Base-by-base conservation (phyloP, 2,797 vertebrate genomes). In the Eulemur mongoz region DNA sequence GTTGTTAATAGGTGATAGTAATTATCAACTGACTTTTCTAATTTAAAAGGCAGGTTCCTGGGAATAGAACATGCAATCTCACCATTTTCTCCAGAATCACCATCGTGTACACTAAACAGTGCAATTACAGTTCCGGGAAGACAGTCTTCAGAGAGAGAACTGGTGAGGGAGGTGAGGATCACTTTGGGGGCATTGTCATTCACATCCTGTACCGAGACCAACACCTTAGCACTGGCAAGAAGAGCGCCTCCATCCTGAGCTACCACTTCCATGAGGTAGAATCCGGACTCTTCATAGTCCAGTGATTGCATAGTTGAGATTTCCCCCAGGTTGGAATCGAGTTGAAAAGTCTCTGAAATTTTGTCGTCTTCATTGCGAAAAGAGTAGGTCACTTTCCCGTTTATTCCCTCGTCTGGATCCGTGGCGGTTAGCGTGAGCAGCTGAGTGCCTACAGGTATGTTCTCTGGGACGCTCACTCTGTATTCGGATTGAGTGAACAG, bases 1-100 rank as follows among this genome's bases (percentile, higher is more conserved):
- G 98, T 99, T 3, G 99, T 99, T 89, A 99, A 90, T 65, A 99
- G 95, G 5, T 99, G 99, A 81, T 99, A 99, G 48, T 99, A 99
- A 97, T 99, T 98, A 73, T 98, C 98, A 54, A 98, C 98, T 1
- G 99, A 99, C 1, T 98, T 98, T 61, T 98, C 98, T 67, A 99
- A 91, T 48, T 98, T 99, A 91, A 99, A 99, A 59, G 99, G 99
- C 38, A 98, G 96, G 9, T 97, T 96, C 63, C 94, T 93, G 2
- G 98, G 98, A 94, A 99, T 98, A 10, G 98, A 98, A 32, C 99
- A 99, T 23, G 78, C 95, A 40, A 98, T 97, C 67, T 99, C 97
- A 1, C 98, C 83, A 88, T 99, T 99, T 69, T 86, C 97, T 15
- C 97, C 98, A 27, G 98, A 99, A 91, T 99, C 99, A 38, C 96